Evolutionary conservation across 2,888 invertebrate species (phyloP).

Genomic region (Trichopria drosophilae): DNA sequence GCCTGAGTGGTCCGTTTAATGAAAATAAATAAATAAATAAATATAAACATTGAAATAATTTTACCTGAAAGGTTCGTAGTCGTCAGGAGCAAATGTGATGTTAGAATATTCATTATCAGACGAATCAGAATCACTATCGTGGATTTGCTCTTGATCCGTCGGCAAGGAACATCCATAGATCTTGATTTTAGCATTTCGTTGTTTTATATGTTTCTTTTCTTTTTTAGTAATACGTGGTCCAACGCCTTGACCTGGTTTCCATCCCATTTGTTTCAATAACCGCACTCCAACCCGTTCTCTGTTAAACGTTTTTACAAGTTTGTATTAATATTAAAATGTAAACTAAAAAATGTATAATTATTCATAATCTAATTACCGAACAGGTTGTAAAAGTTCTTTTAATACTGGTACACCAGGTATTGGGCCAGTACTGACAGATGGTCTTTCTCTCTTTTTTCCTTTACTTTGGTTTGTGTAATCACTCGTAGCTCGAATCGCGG

Average conservation of each 20-base stretch:
- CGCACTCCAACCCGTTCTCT: conserved; percentile 87
- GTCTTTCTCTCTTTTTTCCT: conserved; percentile 54
- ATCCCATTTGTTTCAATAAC: conserved; percentile 87
- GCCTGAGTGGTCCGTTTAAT: too few species aligned
- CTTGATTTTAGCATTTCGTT: conserved; percentile 51
- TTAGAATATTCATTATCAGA: conserved; percentile 64
- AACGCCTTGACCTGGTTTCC: conserved; percentile 86
- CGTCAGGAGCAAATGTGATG: conserved; percentile 76
- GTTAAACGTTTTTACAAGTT: neutral
- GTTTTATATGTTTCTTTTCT: conserved; percentile 52
- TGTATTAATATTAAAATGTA: neutral
- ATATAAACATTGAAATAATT: conserved; percentile 6
- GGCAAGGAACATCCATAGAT: conserved; percentile 63
- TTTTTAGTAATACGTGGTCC: conserved; percentile 65
- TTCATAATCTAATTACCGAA: conserved; percentile 54
- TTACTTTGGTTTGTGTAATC: conserved; percentile 67
- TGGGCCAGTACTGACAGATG: conserved; percentile 46
- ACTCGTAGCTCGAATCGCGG: conserved; percentile 76
- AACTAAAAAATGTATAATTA: conserved; percentile 15
- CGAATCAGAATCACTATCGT: conserved; percentile 52
- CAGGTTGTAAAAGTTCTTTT: conserved; percentile 62
- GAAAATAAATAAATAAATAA: conserved; percentile 3
- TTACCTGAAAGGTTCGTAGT: conserved; percentile 72
- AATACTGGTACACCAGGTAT: conserved; percentile 63
- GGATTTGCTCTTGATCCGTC: conserved; percentile 27